Percentiles rank a stretch among this genome's conserved stretches.
These are phyloP conservation scores for Trichonephila clavipes DNA, from an alignment of 1,140 invertebrate genomes.

Conservation along the genomic window DNA sequence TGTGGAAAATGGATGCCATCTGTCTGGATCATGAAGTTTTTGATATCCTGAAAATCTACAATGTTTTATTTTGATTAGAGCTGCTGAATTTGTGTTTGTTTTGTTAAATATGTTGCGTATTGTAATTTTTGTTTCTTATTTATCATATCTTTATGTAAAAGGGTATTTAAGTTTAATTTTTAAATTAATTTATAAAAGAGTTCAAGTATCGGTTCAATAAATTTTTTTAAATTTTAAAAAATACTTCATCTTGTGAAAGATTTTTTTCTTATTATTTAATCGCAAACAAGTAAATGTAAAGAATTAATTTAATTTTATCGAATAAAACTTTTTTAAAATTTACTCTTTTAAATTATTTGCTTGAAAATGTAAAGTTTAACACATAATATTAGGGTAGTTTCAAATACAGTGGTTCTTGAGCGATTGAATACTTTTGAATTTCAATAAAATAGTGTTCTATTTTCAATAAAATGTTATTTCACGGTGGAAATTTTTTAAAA, in stretches of 20 bases:
- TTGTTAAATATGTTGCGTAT: neutral
- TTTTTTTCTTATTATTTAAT: neutral
- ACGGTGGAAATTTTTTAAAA: too few species aligned
- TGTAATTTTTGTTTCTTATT: neutral
- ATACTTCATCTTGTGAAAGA: neutral
- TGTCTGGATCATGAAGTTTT: conserved; percentile 31
- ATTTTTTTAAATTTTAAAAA: neutral
- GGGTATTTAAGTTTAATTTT: conserved; percentile 2
- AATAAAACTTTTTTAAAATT: neutral
- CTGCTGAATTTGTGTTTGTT: conserved; percentile 16
- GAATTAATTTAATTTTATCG: neutral
- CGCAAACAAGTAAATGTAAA: neutral
- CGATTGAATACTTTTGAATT: too few species aligned
- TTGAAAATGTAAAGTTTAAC: too few species aligned
- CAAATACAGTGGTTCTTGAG: too few species aligned
- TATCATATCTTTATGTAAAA: conserved; percentile 29
- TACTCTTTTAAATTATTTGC: too few species aligned
- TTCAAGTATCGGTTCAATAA: neutral
- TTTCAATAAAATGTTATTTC: too few species aligned
- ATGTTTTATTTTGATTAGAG: neutral
- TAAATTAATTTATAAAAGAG: neutral
- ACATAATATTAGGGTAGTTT: too few species aligned
- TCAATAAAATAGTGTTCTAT: too few species aligned
- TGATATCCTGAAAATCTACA: neutral
- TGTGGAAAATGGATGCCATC: conserved; percentile 15